Percentiles rank a stretch among this genome's conserved stretches.
Evolutionary conservation across 2,113 vertebrate genomes (phyloP).

Genomic region (Genyomyrus donnyi): DNA sequence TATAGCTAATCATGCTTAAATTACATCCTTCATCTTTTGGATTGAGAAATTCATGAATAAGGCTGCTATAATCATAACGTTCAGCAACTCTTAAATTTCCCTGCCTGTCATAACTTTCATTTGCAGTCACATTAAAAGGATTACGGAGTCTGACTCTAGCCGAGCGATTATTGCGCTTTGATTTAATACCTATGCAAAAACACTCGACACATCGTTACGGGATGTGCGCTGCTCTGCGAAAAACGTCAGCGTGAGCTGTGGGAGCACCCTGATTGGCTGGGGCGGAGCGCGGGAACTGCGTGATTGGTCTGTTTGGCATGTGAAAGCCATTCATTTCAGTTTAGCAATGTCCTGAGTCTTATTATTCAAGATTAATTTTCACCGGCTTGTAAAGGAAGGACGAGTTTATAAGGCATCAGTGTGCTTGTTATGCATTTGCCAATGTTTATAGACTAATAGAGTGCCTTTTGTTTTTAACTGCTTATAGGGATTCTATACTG

Average conservation of each 20-base stretch:
- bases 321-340: neutral
- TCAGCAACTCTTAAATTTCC: conserved; percentile 17
- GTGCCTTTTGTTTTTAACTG: neutral
- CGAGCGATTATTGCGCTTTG: neutral
- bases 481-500: neutral
- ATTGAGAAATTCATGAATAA: conserved; percentile 3
- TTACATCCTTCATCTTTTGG: conserved; percentile 16
- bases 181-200: conserved; percentile 7
- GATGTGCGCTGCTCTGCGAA: neutral
- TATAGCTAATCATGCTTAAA: conserved; percentile 12
- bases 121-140: conserved; percentile 1
- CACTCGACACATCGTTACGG: neutral
- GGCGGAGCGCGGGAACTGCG: too few relatives aligned
- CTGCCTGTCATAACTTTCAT: conserved; percentile 1
- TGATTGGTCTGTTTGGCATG: neutral
- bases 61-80: neutral
- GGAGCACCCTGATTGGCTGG: neutral
- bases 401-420: neutral
- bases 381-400: neutral
- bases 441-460: neutral
- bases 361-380: neutral
- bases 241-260: too few relatives aligned
- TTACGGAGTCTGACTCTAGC: neutral
- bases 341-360: neutral
- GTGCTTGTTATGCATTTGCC: neutral